Base-by-base conservation (phyloP, 2,888 invertebrate genomes). In the Zygaena filipendulae region DNA sequence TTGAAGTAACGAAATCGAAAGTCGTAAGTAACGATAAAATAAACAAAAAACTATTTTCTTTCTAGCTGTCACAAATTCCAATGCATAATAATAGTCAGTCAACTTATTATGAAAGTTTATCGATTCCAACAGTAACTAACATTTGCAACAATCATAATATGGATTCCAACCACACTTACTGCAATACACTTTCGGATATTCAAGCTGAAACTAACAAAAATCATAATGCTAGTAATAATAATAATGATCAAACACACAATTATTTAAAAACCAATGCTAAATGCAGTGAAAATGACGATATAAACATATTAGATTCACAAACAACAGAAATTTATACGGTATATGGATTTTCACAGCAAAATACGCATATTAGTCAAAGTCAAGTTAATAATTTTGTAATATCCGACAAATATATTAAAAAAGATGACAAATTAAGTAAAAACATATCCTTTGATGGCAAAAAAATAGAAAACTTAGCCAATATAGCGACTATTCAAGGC, bases 291-390 rank as follows among this genome's bases (percentile, higher is more conserved):
- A 20, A 19, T n/a, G 12, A 33, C 4, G 13, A 27, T 6, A 23
- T 18, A 14, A 23, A 10, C 2, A 28, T 25, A 4, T 13, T 16
- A 6, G 37, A 39, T 25, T 35, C 42, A 3, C 40, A 35, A 30
- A 18, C 32, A 32, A 42, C 44, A 6, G 14, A 35, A 11, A 8
- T 43, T 13, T 42, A 45, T 12, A 34, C 25, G 11, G 19, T 38
- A 1, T 29, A 33, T 2, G 37, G 30, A 13, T 35, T 32, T 7
- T 33, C 27, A 2, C 36, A 40, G 14, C 22, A 22, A 11, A 30
- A 29, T 10, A 42, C 44, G 8, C 42, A 47, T 23, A 26, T 43
- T 4, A 47, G 45, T 27, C 42, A 45, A 27, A 48, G 45, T 28
- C 46, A 47, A 24, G 8, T 5, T 3, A 38, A 45, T 6, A 27